Evolutionary conservation across 1,140 invertebrate species (phyloP), one percentile per base, ranked within the genome.

Genomic region (Olivierus martensii): DNA sequence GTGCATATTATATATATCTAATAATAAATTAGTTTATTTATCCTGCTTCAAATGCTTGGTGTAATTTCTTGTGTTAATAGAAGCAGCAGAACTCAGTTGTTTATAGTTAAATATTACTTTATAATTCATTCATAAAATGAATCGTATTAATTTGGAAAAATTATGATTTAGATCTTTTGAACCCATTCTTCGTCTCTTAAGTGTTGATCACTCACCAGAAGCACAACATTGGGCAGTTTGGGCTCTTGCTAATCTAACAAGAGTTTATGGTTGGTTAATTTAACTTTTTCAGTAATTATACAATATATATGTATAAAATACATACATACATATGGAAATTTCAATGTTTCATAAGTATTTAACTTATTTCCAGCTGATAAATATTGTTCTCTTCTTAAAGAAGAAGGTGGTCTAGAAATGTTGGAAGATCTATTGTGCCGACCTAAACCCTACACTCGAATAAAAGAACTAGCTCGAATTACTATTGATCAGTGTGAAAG

Each of bases 201-300:
- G 79, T 57, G 77, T 83, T 49, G 79, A 80, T 63, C 82, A 91
- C 58, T 91, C 87, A 3, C 83, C 86, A 1, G 80, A 88, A 65
- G 93, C 88, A 68, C 89, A 94, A 66, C 80, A 90, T 65, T 96
- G 92, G 92, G 89, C 91, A 3, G 82, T 87, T n/a, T 98, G 93
- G 93, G 94, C 92, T 6, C 73, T 98, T 38, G 90, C 91, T 34
- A 98, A 98, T 73, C 76, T 98, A 17, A 97, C 91, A 12, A 80
- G 79, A 61, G 87, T 95, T 42, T 89, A 89, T 69, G 28, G 28
- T 28, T 28, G 9, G 28, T 28, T 38, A n/a, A 38, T 38, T 38
- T 38, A n/a, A n/a, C n/a, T n/a, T n/a, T n/a, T n/a, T n/a, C n/a
- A n/a, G n/a, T n/a, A n/a, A n/a, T n/a, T n/a, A n/a, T n/a, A n/a